Conservation (phyloP, 2,888 invertebrate genomes). For the Strigamia crassipes region DNA sequence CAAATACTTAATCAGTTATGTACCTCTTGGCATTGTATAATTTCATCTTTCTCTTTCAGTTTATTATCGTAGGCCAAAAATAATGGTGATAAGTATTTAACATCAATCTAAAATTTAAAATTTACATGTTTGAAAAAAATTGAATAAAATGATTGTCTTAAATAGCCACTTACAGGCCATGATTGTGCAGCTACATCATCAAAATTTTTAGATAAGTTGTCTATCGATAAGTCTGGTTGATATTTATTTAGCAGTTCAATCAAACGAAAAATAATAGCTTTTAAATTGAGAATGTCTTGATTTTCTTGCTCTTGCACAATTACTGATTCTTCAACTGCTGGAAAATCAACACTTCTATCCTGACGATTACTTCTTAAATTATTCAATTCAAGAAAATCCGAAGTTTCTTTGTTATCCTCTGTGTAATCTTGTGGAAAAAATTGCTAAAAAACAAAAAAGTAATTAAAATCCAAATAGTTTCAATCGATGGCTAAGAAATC, state of each 20-base stretch:
- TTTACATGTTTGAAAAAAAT: too few relatives aligned
- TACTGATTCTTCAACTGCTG: not conserved
- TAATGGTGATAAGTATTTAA: not conserved
- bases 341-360: not conserved
- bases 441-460: not conserved
- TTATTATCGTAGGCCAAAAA: not conserved
- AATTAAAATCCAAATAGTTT: too few relatives aligned
- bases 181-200: not conserved
- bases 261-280: not conserved
- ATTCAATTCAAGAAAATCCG: not conserved
- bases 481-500: too few relatives aligned
- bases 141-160: too few relatives aligned
- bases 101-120: not conserved
- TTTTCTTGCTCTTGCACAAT: not conserved
- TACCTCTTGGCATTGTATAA: not conserved
- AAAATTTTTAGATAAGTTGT: not conserved
- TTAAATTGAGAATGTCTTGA: not conserved
- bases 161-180: not conserved
- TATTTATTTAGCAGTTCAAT: not conserved
- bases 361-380: not conserved
- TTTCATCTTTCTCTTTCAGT: not conserved
- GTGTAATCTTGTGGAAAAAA: not conserved
- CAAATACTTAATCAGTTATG: not conserved
- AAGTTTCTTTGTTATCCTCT: not conserved
- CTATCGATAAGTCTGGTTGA: not conserved